A percentile compares a stretch with the other conserved stretches of the same genome.
phyloP scores from a whole-genome alignment of 2,113 vertebrate species.

The Microtus oregoni region DNA sequence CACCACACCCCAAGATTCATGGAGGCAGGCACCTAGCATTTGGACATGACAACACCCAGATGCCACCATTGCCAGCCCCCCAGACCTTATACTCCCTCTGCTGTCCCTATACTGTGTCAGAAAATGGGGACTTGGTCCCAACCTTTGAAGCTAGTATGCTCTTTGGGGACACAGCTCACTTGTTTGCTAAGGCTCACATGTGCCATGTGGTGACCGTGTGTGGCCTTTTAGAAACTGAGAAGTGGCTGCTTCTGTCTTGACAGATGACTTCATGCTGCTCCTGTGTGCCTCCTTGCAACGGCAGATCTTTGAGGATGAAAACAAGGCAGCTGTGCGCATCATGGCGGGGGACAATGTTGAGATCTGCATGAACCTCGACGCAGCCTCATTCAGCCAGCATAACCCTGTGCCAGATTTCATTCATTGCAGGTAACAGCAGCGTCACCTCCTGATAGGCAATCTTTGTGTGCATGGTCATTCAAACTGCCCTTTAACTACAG shows the following conservation, averaged over 20 bases:
- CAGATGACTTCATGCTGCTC: constrained; percentile 98
- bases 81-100: neutral
- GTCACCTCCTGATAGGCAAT: neutral
- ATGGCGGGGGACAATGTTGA: constrained; percentile 99
- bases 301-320: constrained; percentile 97
- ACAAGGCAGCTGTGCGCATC: constrained; percentile 93
- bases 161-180: neutral
- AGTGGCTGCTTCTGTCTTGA: constrained; percentile 4
- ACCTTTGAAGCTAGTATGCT: no score
- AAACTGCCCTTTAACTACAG: neutral
- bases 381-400: constrained; percentile 96
- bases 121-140: neutral
- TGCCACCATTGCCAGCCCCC: no score
- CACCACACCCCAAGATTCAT: neutral
- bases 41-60: neutral
- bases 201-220: neutral
- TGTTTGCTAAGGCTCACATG: neutral
- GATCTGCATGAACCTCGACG: constrained; percentile 97
- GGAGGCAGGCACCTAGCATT: neutral
- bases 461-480: neutral
- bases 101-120: neutral
- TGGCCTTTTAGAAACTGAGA: neutral
- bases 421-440: constrained; percentile 93
- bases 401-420: constrained; percentile 99
- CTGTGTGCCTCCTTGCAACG: constrained; percentile 97